Evolutionary conservation across 2,797 vertebrate genomes (phyloP), one percentile per base, ranked within the genome.

Genomic region (Remorina albescens): DNA sequence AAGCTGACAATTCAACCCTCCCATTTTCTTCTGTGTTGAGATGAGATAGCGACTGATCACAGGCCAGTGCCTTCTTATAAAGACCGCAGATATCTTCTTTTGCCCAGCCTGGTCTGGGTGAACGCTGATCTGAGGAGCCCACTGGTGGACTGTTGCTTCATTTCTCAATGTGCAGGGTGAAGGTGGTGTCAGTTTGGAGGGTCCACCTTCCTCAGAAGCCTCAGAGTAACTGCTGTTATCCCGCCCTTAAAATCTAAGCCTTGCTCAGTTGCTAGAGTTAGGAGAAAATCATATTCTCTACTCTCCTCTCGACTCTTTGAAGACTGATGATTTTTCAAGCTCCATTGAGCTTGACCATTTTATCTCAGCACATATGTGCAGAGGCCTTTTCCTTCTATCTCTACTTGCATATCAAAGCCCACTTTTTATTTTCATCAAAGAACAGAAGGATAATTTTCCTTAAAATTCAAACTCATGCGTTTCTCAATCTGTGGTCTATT

Each of bases 361-460:
- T 72, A 87, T 90, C 81, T 85, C 39, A 21, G 74, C 74, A 59
- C 81, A 84, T 53, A 71, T 85, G 78, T 71, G 79, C 83, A 60
- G 64, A 23, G 64, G 58, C 71, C 47, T 71, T 82, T 89, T 84
- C 58, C 68, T 65, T 60, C 60, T 37, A 47, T 80, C 77, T 81
- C 66, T 73, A 73, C 82, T 88, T 86, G 78, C 86, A 88, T 90
- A 89, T 93, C 87, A 92, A 92, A 91, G 89, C 58, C 49, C 71
- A 76, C 67, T 71, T 89, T 82, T 88, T 64, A 68, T 88, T 88
- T 82, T 70, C 69, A 89, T 91, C 87, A 91, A 90, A 89, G 81
- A 83, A 69, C 34, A 55, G 67, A 85, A 86, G 85, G 47, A 67
- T 64, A 76, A 71, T 85, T 84, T 76, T 67, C 60, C 49, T 49